Conservation (phyloP, 2,797 vertebrate genomes). For the Acipenser ruthenus region DNA sequence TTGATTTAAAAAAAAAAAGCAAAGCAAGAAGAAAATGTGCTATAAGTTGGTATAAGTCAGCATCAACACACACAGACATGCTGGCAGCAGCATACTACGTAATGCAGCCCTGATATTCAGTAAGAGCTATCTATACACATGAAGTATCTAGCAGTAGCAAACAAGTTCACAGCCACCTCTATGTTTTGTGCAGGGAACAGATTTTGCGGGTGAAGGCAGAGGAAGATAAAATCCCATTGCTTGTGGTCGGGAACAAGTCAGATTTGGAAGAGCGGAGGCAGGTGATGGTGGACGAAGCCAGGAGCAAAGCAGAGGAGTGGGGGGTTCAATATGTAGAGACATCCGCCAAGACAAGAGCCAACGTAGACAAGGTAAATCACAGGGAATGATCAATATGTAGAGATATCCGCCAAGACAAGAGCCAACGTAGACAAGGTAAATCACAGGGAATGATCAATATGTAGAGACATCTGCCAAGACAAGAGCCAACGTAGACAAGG, state of each 20-base stretch:
- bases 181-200: slow-evolving; percentile 68
- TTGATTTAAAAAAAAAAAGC: too few relatives aligned
- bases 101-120: too few relatives aligned
- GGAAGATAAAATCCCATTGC: slow-evolving; percentile 85
- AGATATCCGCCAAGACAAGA: slow-evolving; percentile 43
- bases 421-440: slow-evolving; percentile 50
- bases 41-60: too few relatives aligned
- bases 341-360: slow-evolving; percentile 88
- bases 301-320: slow-evolving; percentile 75
- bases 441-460: slow-evolving; percentile 58
- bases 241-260: slow-evolving; percentile 91
- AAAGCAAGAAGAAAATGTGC: too few relatives aligned
- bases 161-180: too few relatives aligned
- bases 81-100: too few relatives aligned
- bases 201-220: slow-evolving; percentile 91
- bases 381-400: not conserved
- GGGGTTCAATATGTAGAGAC: slow-evolving; percentile 91
- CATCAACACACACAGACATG: too few relatives aligned
- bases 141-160: too few relatives aligned
- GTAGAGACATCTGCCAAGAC: slow-evolving; percentile 70
- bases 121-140: too few relatives aligned
- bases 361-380: slow-evolving; percentile 84
- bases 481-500: slow-evolving; percentile 50
- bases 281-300: slow-evolving; percentile 76
- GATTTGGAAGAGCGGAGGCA: slow-evolving; percentile 88